A percentile compares a stretch with the other conserved stretches of the same genome.
Evolutionary conservation across 37 sponge, comb jelly and placozoan species (phyloP).

Genomic region (Hormiphora californensis): DNA sequence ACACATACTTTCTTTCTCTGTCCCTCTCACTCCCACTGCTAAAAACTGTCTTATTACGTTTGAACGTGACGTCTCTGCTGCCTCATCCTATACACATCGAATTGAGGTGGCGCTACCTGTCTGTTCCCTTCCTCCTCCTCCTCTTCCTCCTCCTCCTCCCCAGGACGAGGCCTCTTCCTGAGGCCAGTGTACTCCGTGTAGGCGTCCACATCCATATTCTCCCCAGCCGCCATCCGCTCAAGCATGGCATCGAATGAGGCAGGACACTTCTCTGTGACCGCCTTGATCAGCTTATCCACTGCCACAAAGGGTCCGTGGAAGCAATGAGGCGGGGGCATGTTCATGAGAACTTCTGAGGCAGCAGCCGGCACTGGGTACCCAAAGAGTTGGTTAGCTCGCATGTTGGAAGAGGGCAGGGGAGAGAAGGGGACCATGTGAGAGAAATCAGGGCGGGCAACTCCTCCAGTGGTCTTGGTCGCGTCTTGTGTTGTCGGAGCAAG

Average conservation of each 20-base stretch:
- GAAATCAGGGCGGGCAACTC: conserved; percentile 67
- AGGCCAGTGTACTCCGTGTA: background rate
- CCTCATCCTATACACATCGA: conserved; percentile 74
- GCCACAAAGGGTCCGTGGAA: conserved; percentile 90
- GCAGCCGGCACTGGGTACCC: conserved; percentile 74
- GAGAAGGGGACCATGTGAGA: conserved; percentile 82
- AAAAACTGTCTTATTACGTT: too few relatives aligned
- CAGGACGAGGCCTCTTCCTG: background rate
- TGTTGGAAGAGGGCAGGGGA: conserved; percentile 63
- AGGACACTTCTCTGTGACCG: conserved; percentile 57
- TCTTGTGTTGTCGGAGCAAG: background rate
- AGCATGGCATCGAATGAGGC: background rate
- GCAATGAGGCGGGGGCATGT: conserved; percentile 81
- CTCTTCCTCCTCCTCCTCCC: conserved; percentile 30
- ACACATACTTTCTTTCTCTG: too few relatives aligned
- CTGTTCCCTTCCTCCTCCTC: conserved; percentile 53
- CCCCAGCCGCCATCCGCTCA: conserved; percentile 41
- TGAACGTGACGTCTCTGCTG: conserved; percentile 70
- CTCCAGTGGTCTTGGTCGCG: background rate
- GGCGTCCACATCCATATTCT: conserved; percentile 38
- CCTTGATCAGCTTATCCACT: conserved; percentile 68
- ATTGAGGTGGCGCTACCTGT: conserved; percentile 61
- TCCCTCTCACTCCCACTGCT: too few relatives aligned
- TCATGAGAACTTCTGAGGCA: conserved; percentile 61
- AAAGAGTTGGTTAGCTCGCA: conserved; percentile 74